Base-by-base conservation (phyloP, 2,113 vertebrate species). In the Phaethon lepturus region DNA sequence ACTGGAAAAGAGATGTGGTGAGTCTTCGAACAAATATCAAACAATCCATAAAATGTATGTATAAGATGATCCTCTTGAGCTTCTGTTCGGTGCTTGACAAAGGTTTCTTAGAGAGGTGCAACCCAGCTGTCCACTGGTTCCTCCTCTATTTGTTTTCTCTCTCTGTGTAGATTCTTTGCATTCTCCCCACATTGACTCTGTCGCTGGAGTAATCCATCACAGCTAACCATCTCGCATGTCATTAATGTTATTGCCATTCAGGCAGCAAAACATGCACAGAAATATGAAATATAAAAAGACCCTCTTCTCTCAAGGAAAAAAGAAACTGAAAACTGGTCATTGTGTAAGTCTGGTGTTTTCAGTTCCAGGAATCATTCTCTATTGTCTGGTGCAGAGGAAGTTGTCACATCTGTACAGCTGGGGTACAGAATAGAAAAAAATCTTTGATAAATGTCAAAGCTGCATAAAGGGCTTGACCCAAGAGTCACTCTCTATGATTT, bases 341-440 rank as follows among this genome's bases (percentile, higher is more conserved):
- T 66, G 73, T 66, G 25, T 73, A 75, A 90, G 9, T 64, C 18
- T 81, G 14, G 16, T 52, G 11, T 62, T 96, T 93, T 86, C 44
- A 74, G 22, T 76, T 42, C 25, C 33, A 85, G 76, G 67, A 87
- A 88, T 74, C 35, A n/a, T 59, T 91, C 26, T 38, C 73, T 66
- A 71, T 92, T 90, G 69, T 96, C 77, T 84, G 64, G 19, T 67
- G 55, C 55, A 96, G 91, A 95, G 85, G 73, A 95, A 97, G 13
- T 88, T 59, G 72, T 77, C 77, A 87, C 45, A 67, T 73, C 58
- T 82, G 72, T 53, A 86, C 20, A 89, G 28, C 26, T 62, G 20
- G 59, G n/a, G 19, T 35, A 77, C 50, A 45, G 16, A 23, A 42
- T 10, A 85, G 25, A 88, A 62, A 67, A 86, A 75, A 42, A 6